These are phyloP conservation scores for Anniella stebbinsi DNA, from an alignment of 2,797 vertebrate genomes.

Conservation along the genomic window DNA sequence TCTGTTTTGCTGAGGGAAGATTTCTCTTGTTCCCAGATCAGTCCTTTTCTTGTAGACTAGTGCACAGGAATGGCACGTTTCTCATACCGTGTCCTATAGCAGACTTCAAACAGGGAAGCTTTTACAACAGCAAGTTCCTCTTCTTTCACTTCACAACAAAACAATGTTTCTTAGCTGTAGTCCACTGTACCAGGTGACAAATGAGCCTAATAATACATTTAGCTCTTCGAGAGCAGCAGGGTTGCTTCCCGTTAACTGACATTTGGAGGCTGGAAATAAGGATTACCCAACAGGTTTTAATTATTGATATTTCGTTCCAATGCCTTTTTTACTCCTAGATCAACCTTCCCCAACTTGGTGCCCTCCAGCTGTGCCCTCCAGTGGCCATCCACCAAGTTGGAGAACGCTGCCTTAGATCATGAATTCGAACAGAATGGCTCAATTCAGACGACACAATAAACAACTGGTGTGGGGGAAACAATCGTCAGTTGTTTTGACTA, in stretches of 20 bases:
- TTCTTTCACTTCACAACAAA: background rate
- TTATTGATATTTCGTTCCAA: background rate
- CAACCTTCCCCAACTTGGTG: too few species aligned
- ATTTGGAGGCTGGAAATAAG: background rate
- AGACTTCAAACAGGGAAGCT: too few species aligned
- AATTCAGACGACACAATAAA: too few species aligned
- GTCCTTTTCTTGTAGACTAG: background rate
- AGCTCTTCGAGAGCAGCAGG: background rate
- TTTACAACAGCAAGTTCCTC: too few species aligned
- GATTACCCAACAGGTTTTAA: background rate
- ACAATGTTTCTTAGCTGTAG: background rate
- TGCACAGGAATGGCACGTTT: background rate
- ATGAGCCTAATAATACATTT: background rate
- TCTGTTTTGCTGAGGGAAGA: background rate
- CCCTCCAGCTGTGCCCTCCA: too few species aligned
- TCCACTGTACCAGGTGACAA: background rate
- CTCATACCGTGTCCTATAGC: background rate
- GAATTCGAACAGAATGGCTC: background rate
- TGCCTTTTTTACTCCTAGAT: too few species aligned
- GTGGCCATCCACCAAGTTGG: background rate
- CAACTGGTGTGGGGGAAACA: too few species aligned
- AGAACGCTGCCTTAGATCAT: background rate
- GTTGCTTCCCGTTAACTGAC: background rate
- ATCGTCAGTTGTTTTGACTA: too few species aligned
- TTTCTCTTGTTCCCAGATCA: background rate